Conservation (phyloP, 2,888 invertebrate genomes). For the Mellilla xanthometata region DNA sequence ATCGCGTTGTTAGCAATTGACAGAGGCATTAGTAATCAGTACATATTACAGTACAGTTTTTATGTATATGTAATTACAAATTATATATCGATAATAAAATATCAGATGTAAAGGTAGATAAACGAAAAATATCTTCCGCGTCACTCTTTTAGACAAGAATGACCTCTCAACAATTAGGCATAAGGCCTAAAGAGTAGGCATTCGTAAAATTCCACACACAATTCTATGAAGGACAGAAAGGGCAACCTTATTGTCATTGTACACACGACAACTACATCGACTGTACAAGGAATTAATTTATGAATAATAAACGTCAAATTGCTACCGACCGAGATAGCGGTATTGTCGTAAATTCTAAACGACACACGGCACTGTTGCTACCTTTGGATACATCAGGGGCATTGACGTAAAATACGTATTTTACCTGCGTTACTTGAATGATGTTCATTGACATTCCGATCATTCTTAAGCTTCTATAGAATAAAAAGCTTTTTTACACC, state of each 20-base stretch:
- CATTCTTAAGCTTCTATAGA: constrained; percentile 22
- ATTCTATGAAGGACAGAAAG: constrained; percentile 22
- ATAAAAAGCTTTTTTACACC: too few species aligned
- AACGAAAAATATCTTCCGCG: too few species aligned
- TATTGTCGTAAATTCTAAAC: constrained; percentile 24
- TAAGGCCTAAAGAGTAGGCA: constrained; percentile 1
- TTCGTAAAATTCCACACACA: constrained; percentile 18
- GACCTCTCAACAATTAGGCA: not conserved
- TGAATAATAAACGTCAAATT: constrained; percentile 20
- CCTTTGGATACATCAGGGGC: constrained; percentile 8
- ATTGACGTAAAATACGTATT: constrained; percentile 15
- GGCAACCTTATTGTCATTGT: constrained; percentile 17
- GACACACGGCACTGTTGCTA: constrained; percentile 14
- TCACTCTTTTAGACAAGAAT: too few species aligned
- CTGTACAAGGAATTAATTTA: constrained; percentile 24
- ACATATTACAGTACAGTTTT: too few species aligned
- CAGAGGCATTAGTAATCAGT: too few species aligned
- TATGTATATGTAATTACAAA: too few species aligned
- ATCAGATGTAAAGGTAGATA: too few species aligned
- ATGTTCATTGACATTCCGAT: constrained; percentile 23
- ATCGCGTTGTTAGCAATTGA: too few species aligned
- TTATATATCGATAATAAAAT: too few species aligned
- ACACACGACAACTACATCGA: constrained; percentile 23
- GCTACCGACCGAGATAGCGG: constrained; percentile 8
- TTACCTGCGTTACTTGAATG: constrained; percentile 23